Conservation (phyloP, 2,888 invertebrate species). For the Diaprepes abbreviatus region DNA sequence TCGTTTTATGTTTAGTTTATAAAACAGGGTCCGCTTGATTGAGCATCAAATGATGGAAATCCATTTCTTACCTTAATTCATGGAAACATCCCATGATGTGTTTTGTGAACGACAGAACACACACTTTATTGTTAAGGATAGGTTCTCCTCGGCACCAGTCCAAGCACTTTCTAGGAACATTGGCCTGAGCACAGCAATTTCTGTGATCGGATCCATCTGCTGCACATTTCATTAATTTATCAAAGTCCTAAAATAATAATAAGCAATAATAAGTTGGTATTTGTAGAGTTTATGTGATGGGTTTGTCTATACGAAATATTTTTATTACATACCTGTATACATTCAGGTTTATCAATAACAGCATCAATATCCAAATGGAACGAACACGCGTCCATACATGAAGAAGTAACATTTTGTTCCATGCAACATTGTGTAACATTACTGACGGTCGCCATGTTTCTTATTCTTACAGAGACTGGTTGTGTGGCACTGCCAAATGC, state of each 20-base stretch:
- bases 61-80: constrained; percentile 70
- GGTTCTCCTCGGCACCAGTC: constrained; percentile 88
- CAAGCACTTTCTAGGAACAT: constrained; percentile 84
- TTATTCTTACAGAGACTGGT: constrained; percentile 80
- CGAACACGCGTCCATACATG: constrained; percentile 87
- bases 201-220: constrained; percentile 87
- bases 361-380: constrained; percentile 87
- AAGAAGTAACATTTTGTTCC: constrained; percentile 82
- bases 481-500: constrained; percentile 81
- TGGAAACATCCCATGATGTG: constrained; percentile 86
- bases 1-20: no score
- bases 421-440: constrained; percentile 87
- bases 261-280: no score
- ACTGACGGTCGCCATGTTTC: constrained; percentile 68
- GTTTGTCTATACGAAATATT: no score
- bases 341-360: constrained; percentile 84
- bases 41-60: no score
- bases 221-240: constrained; percentile 71
- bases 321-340: constrained; percentile 73
- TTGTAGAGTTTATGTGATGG: no score
- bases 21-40: no score
- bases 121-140: constrained; percentile 75
- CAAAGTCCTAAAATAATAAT: constrained; percentile 43
- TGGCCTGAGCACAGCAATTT: constrained; percentile 84
- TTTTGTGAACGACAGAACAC: constrained; percentile 80